Percentiles rank a stretch among this genome's conserved stretches.
Evolutionary conservation across 2,888 invertebrate species (phyloP).

Genomic region (Polietes domitor): DNA sequence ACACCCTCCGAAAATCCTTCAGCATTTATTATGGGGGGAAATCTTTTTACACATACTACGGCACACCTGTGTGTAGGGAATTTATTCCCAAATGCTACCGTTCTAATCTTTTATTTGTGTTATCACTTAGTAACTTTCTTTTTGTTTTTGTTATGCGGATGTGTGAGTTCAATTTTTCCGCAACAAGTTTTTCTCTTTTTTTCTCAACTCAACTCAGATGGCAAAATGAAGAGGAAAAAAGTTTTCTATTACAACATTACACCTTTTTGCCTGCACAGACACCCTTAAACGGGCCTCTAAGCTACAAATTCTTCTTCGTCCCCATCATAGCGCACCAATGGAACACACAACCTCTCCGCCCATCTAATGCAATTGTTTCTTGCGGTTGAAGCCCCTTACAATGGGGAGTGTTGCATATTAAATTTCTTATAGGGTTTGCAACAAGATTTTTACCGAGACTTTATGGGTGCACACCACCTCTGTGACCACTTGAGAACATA

Average conservation of each 20-base stretch:
- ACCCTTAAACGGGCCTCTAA: slow-evolving; percentile 8
- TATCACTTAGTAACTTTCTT: slow-evolving; percentile 50
- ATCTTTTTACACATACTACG: neutral
- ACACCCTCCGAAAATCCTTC: too few species aligned
- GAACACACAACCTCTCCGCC: neutral
- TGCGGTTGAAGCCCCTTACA: neutral
- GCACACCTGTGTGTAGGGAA: neutral
- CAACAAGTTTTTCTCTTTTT: slow-evolving; percentile 39
- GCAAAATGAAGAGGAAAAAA: slow-evolving; percentile 38
- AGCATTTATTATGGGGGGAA: neutral
- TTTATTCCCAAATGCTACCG: slow-evolving; percentile 35
- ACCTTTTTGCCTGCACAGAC: slow-evolving; percentile 22
- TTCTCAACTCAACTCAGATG: slow-evolving; percentile 10
- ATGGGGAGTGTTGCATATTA: neutral
- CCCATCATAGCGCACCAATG: neutral
- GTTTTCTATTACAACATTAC: slow-evolving; percentile 48
- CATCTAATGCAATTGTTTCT: neutral
- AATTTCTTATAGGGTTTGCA: too few species aligned
- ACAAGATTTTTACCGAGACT: too few species aligned
- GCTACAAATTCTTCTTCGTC: neutral
- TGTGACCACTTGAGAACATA: too few species aligned
- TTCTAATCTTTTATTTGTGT: slow-evolving; percentile 47
- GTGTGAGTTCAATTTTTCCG: slow-evolving; percentile 38
- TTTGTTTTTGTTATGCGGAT: slow-evolving; percentile 3
- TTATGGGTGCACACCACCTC: too few species aligned